Percentiles rank a stretch among this genome's conserved stretches.
Conservation (phyloP, 2,113 vertebrate species). For the Oxyruncus cristatus region DNA sequence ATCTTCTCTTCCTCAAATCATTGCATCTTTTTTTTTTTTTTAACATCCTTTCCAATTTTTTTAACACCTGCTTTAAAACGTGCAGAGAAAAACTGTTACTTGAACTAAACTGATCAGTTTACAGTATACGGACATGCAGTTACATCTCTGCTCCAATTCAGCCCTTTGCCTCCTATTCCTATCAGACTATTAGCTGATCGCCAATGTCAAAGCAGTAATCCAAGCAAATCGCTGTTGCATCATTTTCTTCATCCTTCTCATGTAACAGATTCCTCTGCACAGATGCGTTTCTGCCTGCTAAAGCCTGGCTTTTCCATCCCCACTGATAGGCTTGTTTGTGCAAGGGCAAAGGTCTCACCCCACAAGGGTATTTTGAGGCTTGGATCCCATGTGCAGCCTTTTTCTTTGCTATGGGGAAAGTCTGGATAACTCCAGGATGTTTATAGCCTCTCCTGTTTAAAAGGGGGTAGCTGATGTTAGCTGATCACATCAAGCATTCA, state of each 20-base stretch:
- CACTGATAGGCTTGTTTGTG: background rate
- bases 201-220: background rate
- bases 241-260: background rate
- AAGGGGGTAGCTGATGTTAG: background rate
- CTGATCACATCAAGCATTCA: conserved; percentile 26
- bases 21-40: background rate
- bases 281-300: rapidly evolving
- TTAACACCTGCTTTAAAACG: background rate
- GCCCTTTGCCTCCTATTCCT: background rate
- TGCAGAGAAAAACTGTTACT: background rate
- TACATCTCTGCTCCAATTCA: background rate
- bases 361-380: background rate
- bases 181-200: background rate
- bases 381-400: background rate
- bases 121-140: background rate
- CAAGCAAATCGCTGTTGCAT: background rate
- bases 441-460: background rate
- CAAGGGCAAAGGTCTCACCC: background rate
- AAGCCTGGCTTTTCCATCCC: background rate
- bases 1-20: background rate
- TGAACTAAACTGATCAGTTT: background rate
- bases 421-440: background rate
- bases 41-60: background rate
- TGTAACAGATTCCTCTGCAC: background rate
- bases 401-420: background rate